These are phyloP conservation scores for Oreotrochilus melanogaster DNA, from an alignment of 2,113 vertebrate species.

Conservation along the genomic window DNA sequence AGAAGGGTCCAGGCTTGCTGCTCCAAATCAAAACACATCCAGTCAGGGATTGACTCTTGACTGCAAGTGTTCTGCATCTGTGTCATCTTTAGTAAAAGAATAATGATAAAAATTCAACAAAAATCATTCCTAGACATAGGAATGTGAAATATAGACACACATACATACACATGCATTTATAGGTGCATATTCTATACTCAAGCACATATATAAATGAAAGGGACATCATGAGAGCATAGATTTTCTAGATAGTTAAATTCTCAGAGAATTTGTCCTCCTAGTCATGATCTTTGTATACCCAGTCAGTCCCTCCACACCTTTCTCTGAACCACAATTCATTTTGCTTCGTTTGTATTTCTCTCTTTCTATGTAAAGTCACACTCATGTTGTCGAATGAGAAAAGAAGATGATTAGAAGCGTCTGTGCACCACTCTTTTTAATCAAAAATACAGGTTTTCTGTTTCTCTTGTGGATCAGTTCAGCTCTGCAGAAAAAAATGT, in stretches of 20 bases:
- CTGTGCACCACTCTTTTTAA: background rate
- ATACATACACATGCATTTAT: background rate
- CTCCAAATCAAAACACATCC: background rate
- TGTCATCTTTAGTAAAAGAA: background rate
- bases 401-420: background rate
- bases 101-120: background rate
- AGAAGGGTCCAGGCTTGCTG: background rate
- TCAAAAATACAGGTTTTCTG: background rate
- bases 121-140: background rate
- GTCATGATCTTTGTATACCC: background rate
- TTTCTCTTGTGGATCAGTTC: background rate
- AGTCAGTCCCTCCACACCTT: background rate
- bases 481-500: background rate
- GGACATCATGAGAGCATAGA: background rate
- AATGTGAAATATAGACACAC: background rate
- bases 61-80: background rate
- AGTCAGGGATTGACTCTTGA: background rate
- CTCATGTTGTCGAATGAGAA: background rate
- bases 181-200: background rate
- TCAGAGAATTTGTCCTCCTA: background rate
- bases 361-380: background rate
- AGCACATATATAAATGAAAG: background rate
- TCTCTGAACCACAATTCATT: background rate
- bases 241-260: background rate
- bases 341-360: background rate